Conservation (phyloP, 2,888 invertebrate genomes). For the Apamea epomidion region DNA sequence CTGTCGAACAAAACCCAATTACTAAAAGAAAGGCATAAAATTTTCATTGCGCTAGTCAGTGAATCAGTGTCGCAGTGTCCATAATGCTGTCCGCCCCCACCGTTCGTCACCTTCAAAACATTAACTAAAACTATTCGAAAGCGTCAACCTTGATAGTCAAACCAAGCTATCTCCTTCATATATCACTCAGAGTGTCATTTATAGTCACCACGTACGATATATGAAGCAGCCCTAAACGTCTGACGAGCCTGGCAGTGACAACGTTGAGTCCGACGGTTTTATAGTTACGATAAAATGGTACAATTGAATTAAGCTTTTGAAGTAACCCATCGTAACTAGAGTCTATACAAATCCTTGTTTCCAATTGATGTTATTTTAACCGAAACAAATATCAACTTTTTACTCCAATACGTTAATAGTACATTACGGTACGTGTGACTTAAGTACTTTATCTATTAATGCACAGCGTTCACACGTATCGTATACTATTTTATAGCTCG, state of each 20-base stretch:
- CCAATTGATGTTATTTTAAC: too few relatives aligned
- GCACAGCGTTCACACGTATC: too few relatives aligned
- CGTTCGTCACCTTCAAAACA: slow-evolving; percentile 1
- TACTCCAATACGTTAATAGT: too few relatives aligned
- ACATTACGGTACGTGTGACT: too few relatives aligned
- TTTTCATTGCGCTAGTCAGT: neutral
- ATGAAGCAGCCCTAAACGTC: slow-evolving; percentile 43
- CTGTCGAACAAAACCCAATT: neutral
- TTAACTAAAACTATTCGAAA: slow-evolving; percentile 27
- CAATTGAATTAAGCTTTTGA: slow-evolving; percentile 29
- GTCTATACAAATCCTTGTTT: too few relatives aligned
- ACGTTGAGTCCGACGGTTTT: slow-evolving; percentile 59
- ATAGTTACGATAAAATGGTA: slow-evolving; percentile 59
- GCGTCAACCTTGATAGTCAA: slow-evolving; percentile 41
- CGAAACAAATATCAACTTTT: too few relatives aligned
- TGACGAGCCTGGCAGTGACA: slow-evolving; percentile 39
- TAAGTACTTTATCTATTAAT: too few relatives aligned
- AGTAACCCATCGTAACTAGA: slow-evolving; percentile 2
- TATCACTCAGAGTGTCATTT: slow-evolving; percentile 43
- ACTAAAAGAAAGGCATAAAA: neutral
- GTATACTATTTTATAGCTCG: too few relatives aligned
- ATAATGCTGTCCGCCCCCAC: neutral
- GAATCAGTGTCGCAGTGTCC: neutral
- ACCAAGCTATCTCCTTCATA: slow-evolving; percentile 23
- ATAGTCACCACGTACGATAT: slow-evolving; percentile 45